Evolutionary conservation across 2,797 vertebrate genomes (phyloP), one percentile per base, ranked within the genome.

Genomic region (Eutrigla gurnardus): DNA sequence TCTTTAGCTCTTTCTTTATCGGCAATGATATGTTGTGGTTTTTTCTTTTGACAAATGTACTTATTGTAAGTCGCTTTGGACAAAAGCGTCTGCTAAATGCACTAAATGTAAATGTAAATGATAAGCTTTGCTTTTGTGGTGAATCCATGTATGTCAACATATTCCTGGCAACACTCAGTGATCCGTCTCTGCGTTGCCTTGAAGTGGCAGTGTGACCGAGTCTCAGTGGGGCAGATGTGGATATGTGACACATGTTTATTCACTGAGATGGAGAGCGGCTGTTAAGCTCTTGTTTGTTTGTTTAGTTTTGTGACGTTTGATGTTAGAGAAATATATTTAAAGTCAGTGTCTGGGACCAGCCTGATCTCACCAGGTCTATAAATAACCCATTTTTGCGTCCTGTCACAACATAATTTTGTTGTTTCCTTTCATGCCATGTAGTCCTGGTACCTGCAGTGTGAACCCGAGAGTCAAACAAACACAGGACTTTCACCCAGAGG

Each of bases 61-160:
- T 25, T 25, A 25, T 25, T 25, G 25, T 25, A 25, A 25, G 25
- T 25, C 25, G 25, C 25, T 25, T 25, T 25, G 25, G 25, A 25
- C 25, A 25, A 25, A 25, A 25, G 25, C 2, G 25, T 25, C 25
- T 25, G 25, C 25, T 25, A 25, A 25, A 25, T 25, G 25, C 25
- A 1, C 25, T 25, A 1, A 25, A 25, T 25, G 25, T 25, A 1
- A 25, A 25, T 25, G 25, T 25, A 25, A 25, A 25, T 25, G 25
- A 25, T 25, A 25, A 70, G 46, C 53, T 75, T 46, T 47, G 40
- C 33, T 5, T 13, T 35, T 46, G 8, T 12, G 50, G 70, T 63
- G 50, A 65, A 53, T 78, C 46, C n/a, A 37, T 36, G 54, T 52
- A 78, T 78, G 37, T 54, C 18, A 70, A 82, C 35, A 77, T 65